Evolutionary conservation across 1,140 invertebrate genomes (phyloP), one percentile per base, ranked within the genome.

Genomic region (Acarapis woodi): DNA sequence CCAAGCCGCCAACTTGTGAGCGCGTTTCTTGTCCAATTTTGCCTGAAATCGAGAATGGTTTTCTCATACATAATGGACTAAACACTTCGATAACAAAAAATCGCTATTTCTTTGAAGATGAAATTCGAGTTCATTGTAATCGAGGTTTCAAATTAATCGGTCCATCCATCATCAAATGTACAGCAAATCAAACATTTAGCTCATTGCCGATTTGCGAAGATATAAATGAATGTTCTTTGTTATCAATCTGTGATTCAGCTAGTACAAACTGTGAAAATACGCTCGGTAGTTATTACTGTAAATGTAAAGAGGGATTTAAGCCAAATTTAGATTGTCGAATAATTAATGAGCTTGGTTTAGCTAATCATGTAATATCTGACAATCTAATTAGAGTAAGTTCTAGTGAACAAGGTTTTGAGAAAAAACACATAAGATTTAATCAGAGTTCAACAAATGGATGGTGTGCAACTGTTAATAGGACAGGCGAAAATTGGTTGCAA

Each of bases 221-320:
- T 55, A 71, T 88, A 25, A 83, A 93, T 47, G 85, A 93, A 59
- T 93, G 85, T 56, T 62, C 65, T 1, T 73, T 66, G 29, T 74
- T 73, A 31, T 45, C 48, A 45, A 76, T 80, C 51, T 87, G 80
- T 57, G 83, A 85, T 55, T 58, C 71, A 15, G 73, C 72, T 3
- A 85, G 76, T 3, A 87, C 83, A 1, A 71, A 80, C 54, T 93
- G 85, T 54, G 68, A 72, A 34, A 93, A 93, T 50, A 71, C 71
- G 16, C 67, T 73, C 25, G 85, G 85, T 33, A 76, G 79, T 18
- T 90, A 88, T 57, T 71, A 70, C 39, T 93, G 85, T 50, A 75
- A 78, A 47, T 93, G 85, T 48, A 65, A 70, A 44, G 50, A 65
- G 43, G 79, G 80, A 31, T 87, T 85, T 51, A 56, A 70, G 22